These are phyloP conservation scores for Eubasilissa regina DNA, from an alignment of 1,140 invertebrate species.

Conservation along the genomic window DNA sequence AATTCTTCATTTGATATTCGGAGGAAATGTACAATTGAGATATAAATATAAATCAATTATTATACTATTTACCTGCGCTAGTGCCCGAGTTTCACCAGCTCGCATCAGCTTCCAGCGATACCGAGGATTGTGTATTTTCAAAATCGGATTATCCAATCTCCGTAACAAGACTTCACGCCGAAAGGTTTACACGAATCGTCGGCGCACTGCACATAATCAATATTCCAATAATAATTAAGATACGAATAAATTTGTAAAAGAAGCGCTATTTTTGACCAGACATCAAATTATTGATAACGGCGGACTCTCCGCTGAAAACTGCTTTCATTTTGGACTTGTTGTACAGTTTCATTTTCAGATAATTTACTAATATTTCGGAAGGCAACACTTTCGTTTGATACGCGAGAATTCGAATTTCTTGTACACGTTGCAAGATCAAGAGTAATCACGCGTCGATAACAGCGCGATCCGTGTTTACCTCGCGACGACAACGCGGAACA, in stretches of 20 bases:
- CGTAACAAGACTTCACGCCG: neutral
- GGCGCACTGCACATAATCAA: slow-evolving; percentile 39
- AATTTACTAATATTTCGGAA: neutral
- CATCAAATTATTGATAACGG: neutral
- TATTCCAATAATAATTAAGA: neutral
- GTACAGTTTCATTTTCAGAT: slow-evolving; percentile 45
- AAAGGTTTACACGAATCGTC: slow-evolving; percentile 29
- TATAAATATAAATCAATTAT: neutral
- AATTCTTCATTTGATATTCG: no score
- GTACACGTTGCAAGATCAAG: slow-evolving; percentile 45
- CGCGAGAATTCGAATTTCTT: neutral
- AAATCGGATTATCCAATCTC: neutral
- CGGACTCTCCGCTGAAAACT: neutral
- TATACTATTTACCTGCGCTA: slow-evolving; percentile 35
- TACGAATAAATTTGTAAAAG: neutral
- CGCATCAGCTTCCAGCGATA: slow-evolving; percentile 10
- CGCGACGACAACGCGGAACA: neutral
- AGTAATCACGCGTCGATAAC: slow-evolving; percentile 45
- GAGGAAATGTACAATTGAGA: no score
- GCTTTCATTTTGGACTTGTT: slow-evolving; percentile 50
- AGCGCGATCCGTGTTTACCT: slow-evolving; percentile 35
- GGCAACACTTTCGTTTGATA: neutral
- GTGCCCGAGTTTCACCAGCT: slow-evolving; percentile 20
- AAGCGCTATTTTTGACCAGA: slow-evolving; percentile 23
- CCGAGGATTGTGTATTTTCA: neutral